Percentiles rank a stretch among this genome's conserved stretches.
Evolutionary conservation across 2,888 invertebrate genomes (phyloP).

Genomic region (Chrysina gloriosa): DNA sequence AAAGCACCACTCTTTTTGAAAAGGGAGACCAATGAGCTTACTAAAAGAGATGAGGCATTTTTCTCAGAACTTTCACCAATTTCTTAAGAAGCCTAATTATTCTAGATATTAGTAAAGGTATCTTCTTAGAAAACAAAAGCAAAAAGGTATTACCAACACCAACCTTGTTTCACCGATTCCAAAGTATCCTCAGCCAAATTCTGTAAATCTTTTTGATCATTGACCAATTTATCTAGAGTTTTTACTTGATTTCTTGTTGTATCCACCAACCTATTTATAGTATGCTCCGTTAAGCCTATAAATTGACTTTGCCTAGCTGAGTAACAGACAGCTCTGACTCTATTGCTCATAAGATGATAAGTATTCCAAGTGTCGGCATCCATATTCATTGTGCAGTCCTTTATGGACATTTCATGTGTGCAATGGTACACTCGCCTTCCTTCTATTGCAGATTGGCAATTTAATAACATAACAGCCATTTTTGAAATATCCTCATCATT

Average conservation of each 20-base stretch:
- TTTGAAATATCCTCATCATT: slow-evolving; percentile 76
- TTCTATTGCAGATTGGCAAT: slow-evolving; percentile 75
- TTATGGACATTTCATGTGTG: slow-evolving; percentile 71
- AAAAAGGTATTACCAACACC: background rate
- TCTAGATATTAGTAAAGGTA: too few species aligned
- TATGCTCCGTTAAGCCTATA: slow-evolving; percentile 72
- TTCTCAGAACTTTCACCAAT: too few species aligned
- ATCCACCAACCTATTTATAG: slow-evolving; percentile 73
- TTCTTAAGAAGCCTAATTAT: too few species aligned
- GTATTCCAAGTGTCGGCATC: slow-evolving; percentile 76
- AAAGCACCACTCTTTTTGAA: too few species aligned
- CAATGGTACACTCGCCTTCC: slow-evolving; percentile 72
- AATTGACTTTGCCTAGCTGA: slow-evolving; percentile 74
- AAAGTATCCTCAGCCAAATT: slow-evolving; percentile 57
- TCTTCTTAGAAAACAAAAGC: slow-evolving; percentile 17
- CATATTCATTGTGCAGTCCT: slow-evolving; percentile 74
- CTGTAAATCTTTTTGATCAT: slow-evolving; percentile 58
- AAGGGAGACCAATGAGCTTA: too few species aligned
- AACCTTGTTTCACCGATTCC: slow-evolving; percentile 53
- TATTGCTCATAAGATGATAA: slow-evolving; percentile 75
- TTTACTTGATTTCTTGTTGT: slow-evolving; percentile 61
- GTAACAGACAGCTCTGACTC: slow-evolving; percentile 77
- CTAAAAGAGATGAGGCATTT: too few species aligned
- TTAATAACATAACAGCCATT: slow-evolving; percentile 74
- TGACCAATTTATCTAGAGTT: slow-evolving; percentile 57